A percentile compares a stretch with the other conserved stretches of the same genome.
phyloP scores from a whole-genome alignment of 2,797 vertebrate species.

The Chromis chromis region DNA sequence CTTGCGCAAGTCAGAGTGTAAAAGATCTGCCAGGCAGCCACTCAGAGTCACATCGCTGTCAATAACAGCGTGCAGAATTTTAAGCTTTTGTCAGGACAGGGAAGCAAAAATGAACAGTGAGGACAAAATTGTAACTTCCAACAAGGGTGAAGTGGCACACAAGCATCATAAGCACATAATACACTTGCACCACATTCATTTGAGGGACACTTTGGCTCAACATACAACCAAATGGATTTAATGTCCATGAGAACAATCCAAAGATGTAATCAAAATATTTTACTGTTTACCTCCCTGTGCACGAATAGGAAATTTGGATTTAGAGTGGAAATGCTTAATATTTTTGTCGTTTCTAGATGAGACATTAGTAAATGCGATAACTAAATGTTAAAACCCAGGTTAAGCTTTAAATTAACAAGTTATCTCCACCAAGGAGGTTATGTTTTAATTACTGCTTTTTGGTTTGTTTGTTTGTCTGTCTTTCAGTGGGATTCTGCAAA shows the following conservation, averaged over 20 bases:
- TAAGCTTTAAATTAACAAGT: neutral
- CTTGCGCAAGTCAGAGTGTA: conserved; percentile 7
- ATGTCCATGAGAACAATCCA: neutral
- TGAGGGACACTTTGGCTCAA: neutral
- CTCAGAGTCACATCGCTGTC: conserved; percentile 7
- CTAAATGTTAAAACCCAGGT: neutral
- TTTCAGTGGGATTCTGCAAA: no score
- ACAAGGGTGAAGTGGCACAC: neutral
- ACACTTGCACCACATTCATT: neutral
- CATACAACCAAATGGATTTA: neutral
- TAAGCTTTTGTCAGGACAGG: neutral
- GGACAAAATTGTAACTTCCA: neutral
- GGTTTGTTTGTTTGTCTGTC: no score
- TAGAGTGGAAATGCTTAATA: neutral
- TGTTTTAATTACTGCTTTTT: no score
- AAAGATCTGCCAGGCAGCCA: neutral
- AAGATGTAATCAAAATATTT: neutral
- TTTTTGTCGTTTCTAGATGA: neutral
- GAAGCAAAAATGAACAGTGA: neutral
- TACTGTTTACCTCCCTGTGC: no score
- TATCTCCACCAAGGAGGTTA: neutral
- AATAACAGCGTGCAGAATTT: neutral
- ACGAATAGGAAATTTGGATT: neutral
- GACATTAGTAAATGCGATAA: neutral
- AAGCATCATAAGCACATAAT: neutral